These are phyloP conservation scores for Nymphalis c-album DNA, from an alignment of 2,888 invertebrate species.

Conservation along the genomic window DNA sequence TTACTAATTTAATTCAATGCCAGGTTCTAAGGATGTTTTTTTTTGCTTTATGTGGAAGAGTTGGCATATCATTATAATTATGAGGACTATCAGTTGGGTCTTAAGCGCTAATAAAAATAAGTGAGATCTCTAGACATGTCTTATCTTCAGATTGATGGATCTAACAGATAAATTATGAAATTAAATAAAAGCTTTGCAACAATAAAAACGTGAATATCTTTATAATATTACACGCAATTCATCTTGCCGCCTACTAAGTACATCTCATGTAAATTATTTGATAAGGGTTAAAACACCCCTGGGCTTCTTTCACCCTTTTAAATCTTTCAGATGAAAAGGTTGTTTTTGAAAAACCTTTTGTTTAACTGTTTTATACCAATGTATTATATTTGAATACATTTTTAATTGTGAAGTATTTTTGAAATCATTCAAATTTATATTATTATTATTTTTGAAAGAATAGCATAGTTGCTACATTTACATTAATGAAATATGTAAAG, in stretches of 20 bases:
- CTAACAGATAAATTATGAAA: background rate
- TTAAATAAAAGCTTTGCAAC: background rate
- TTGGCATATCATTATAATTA: too few relatives aligned
- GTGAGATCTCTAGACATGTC: background rate
- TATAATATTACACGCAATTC: constrained; percentile 34
- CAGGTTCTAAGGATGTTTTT: too few relatives aligned
- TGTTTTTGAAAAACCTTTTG: constrained; percentile 36
- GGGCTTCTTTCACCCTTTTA: constrained; percentile 41
- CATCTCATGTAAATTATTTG: constrained; percentile 46
- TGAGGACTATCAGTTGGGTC: too few relatives aligned
- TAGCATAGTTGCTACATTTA: too few relatives aligned
- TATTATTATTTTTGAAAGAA: background rate
- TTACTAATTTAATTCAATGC: too few relatives aligned
- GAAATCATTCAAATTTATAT: too few relatives aligned
- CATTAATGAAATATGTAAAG: too few relatives aligned
- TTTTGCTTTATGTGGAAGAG: too few relatives aligned
- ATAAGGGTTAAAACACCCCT: constrained; percentile 43
- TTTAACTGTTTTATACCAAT: constrained; percentile 21
- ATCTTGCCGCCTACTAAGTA: constrained; percentile 42
- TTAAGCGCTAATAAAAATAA: background rate
- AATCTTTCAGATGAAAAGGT: constrained; percentile 43
- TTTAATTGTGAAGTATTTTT: background rate
- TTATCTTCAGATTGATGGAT: background rate
- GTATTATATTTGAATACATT: constrained; percentile 6
- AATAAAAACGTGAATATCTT: constrained; percentile 36